phyloP scores from a whole-genome alignment of 2,888 invertebrate species.

The Physocephala rufipes region DNA sequence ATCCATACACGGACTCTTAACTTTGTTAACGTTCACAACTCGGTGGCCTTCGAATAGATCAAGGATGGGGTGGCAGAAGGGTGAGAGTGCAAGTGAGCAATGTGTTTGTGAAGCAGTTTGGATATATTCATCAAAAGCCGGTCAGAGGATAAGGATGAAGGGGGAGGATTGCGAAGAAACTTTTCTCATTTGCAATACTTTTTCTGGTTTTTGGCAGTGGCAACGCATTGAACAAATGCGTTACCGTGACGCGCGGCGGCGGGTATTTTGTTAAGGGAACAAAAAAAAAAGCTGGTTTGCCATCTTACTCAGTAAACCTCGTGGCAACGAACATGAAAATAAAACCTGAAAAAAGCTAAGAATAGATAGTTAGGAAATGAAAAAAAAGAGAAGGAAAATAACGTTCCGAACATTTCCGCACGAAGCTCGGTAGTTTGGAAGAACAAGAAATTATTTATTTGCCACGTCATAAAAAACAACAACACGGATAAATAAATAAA shows the following conservation, averaged over 20 bases:
- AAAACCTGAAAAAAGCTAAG: neutral
- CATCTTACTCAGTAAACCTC: too few relatives aligned
- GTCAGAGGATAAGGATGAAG: constrained; percentile 15
- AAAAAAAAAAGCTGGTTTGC: too few relatives aligned
- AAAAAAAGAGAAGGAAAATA: neutral
- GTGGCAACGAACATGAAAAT: neutral
- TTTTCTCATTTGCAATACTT: constrained; percentile 27
- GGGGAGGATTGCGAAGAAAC: constrained; percentile 10
- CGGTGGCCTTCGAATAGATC: too few relatives aligned
- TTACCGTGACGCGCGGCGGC: too few relatives aligned
- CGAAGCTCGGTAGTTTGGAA: constrained; percentile 9
- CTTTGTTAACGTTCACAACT: too few relatives aligned
- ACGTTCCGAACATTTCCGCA: neutral
- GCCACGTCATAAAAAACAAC: constrained; percentile 4
- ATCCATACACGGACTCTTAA: neutral
- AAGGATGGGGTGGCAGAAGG: too few relatives aligned
- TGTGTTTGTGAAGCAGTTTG: constrained; percentile 19
- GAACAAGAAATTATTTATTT: constrained; percentile 9
- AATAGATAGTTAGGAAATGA: neutral
- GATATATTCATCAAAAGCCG: constrained; percentile 30
- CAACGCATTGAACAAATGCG: neutral
- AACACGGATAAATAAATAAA: neutral
- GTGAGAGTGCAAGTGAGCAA: neutral
- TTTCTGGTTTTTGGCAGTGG: neutral
- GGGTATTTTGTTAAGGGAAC: neutral